Base-by-base conservation (phyloP, 2,888 invertebrate genomes). In the Tiliacea aurago region DNA sequence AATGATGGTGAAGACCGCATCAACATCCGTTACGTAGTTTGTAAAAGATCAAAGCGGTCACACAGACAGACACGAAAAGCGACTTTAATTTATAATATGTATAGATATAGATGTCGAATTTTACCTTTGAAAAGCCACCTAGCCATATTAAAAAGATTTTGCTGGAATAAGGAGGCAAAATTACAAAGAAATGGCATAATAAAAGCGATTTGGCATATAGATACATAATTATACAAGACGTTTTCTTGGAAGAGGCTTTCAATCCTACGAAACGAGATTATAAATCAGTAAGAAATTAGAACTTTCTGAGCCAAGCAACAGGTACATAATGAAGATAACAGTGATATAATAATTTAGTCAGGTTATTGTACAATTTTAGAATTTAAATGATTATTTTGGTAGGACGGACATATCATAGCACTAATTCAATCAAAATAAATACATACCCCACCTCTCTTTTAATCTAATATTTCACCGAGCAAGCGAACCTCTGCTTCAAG, bases 51-150 rank as follows among this genome's bases (percentile, higher is more conserved):
- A 5, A 37, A 37, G 37, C 37, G 37, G 37, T 37, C 37, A 37
- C 2, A 37, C 15, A 15, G 45, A 45, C 15, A 45, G 37, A 37
- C 37, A 37, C 37, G 37, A 37, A 37, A 4, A 37, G 37, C 37
- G 37, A 37, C 33, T 37, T 37, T 37, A 4, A 37, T 37, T 37
- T 37, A 37, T 37, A 47, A 20, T 47, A 47, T 47, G 7, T 7
- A 13, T 45, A 47, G 18, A 18, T 20, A 18, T 18, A 10, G 2
- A 51, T n/a, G 51, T n/a, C 11, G n/a, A n/a, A 51, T n/a, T 51
- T 51, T 59, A 47, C 45, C 49, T 71, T 49, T 53, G 51, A 49
- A 51, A 72, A 66, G 33, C n/a, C 13, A 55, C 43, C 61, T 51
- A n/a, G 28, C 6, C 33, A 15, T 56, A 28, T 72, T 37, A 33